Evolutionary conservation across 2,113 vertebrate genomes (phyloP), one percentile per base, ranked within the genome.

Genomic region (Caranx ignobilis): DNA sequence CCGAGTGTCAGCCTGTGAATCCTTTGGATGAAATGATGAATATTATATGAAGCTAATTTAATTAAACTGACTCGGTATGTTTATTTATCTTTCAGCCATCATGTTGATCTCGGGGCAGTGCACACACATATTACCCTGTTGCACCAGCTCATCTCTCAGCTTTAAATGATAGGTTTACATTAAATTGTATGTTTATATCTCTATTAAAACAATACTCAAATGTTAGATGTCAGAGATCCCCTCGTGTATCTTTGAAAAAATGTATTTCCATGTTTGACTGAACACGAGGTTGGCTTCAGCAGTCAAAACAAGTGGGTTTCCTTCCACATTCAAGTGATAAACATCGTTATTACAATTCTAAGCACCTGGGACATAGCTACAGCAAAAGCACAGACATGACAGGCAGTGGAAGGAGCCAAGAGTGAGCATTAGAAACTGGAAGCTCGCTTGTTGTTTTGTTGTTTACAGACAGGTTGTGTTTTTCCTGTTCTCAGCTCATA

Each of bases 401-500:
- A 66, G 68, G 50, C 12, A 48, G 16, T 6, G 18, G 61, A 52
- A 47, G 56, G 48, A 66, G 77, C 70, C 77, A 84, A 47, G 69
- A 71, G 50, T 54, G 59, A 79, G 75, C 15, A 34, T 18, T 72
- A 55, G 54, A 67, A 60, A 68, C 32, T 60, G 59, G 61, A 83
- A 71, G 75, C 62, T 12, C 21, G 65, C 43, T 69, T 77, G 69
- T 79, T 72, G 66, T 59, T 69, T 52, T 88, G 84, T 66, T 77
- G 79, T 87, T 85, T 79, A 68, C 67, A 81, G 79, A 81, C 48
- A 82, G 41, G 59, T 56, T 75, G 70, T 52, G 71, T 59, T 72
- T 78, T 72, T 48, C 56, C 56, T 77, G 65, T 71, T 21, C 39
- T 41, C 39, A 50, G 74, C 71, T 77, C 62, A 75, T 73, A 73